Evolutionary conservation across 2,113 vertebrate genomes (phyloP).

Genomic region (Zeus faber): DNA sequence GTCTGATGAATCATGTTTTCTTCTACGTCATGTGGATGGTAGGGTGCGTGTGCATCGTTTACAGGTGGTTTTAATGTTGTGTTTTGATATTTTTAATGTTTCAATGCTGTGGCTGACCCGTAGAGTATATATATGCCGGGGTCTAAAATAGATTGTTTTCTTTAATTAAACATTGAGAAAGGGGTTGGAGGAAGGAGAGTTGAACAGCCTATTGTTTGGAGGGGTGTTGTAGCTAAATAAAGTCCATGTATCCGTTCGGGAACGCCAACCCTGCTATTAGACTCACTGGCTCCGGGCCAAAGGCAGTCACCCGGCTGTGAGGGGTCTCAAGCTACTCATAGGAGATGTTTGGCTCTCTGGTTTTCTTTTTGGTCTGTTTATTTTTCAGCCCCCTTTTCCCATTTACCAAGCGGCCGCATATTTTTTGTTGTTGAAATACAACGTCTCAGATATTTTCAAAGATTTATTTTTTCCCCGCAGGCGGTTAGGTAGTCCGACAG

Average conservation of each 20-base stretch:
- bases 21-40: no score
- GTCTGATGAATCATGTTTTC: no score
- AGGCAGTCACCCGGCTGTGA: conserved; percentile 45
- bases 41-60: no score
- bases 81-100: no score
- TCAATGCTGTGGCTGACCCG: conserved; percentile 15
- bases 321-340: conserved; percentile 29
- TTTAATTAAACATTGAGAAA: conserved; percentile 40
- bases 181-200: conserved; percentile 14
- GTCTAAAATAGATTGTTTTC: not conserved
- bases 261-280: conserved; percentile 55
- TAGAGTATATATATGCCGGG: not conserved
- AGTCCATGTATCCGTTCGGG: conserved; percentile 69
- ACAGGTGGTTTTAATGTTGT: no score
- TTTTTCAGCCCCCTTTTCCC: no score
- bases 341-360: not conserved
- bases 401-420: no score
- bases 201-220: conserved; percentile 54
- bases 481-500: conserved; percentile 17
- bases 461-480: no score
- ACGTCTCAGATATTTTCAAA: no score
- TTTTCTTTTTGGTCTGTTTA: conserved; percentile 15
- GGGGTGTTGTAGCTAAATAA: conserved; percentile 40
- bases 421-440: no score
- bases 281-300: conserved; percentile 54